phyloP scores from a whole-genome alignment of 2,113 vertebrate species.

The Pelvicachromis taeniatus region DNA sequence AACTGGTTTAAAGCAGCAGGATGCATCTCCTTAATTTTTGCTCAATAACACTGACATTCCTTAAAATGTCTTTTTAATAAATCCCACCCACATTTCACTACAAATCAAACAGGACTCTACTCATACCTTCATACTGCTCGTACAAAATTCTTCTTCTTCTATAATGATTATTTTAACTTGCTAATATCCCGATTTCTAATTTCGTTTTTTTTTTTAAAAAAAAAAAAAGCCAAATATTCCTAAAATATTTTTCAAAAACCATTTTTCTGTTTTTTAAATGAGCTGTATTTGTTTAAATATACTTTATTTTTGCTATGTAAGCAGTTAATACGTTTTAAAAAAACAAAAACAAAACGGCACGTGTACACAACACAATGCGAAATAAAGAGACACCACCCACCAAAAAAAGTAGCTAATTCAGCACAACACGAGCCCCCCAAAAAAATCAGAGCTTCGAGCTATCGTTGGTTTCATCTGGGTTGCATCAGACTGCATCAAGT shows the following conservation, averaged over 20 bases:
- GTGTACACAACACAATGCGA: not conserved
- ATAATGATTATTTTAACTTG: not conserved
- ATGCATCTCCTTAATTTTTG: not conserved
- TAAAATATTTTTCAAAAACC: not conserved
- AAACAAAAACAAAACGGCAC: too few species aligned
- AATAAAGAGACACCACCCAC: too few species aligned
- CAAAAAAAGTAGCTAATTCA: not conserved
- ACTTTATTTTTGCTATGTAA: not conserved
- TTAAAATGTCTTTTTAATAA: not conserved
- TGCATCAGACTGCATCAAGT: not conserved
- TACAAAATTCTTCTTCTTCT: too few species aligned
- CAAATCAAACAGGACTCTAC: not conserved
- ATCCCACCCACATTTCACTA: not conserved
- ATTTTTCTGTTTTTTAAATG: not conserved
- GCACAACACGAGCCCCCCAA: not conserved
- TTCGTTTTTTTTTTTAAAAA: rapidly evolving
- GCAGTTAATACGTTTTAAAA: not conserved
- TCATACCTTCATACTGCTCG: not conserved
- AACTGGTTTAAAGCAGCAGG: not conserved
- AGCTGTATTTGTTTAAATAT: not conserved
- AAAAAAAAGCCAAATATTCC: rapidly evolving
- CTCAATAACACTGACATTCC: not conserved
- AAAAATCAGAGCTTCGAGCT: not conserved
- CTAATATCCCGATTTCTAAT: not conserved
- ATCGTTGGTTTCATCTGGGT: not conserved